These are phyloP conservation scores for Zelleria hepariella DNA, from an alignment of 2,888 invertebrate genomes.

Conservation along the genomic window DNA sequence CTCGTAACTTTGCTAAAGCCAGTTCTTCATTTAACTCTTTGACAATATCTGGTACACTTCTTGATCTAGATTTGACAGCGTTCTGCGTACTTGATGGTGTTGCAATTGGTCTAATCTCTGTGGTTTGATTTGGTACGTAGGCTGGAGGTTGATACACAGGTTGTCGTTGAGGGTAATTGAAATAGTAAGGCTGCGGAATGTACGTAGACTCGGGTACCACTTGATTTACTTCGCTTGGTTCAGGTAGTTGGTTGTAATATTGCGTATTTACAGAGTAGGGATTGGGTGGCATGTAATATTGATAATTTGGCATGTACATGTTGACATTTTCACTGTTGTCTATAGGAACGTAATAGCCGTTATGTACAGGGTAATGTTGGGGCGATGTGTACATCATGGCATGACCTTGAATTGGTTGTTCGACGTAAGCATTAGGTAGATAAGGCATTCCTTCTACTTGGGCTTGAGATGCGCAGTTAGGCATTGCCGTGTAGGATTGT, in stretches of 20 bases:
- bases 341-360: slow-evolving; percentile 48
- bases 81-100: slow-evolving; percentile 24
- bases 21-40: slow-evolving; percentile 81
- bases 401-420: slow-evolving; percentile 43
- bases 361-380: slow-evolving; percentile 41
- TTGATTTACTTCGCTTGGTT: slow-evolving; percentile 29
- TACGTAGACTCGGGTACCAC: slow-evolving; percentile 37
- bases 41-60: slow-evolving; percentile 82
- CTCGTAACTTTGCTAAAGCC: slow-evolving; percentile 53
- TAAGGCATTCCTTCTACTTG: slow-evolving; percentile 48
- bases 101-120: slow-evolving; percentile 18
- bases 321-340: slow-evolving; percentile 39
- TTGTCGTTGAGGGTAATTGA: slow-evolving; percentile 41
- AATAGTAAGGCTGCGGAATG: slow-evolving; percentile 55
- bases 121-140: slow-evolving; percentile 12
- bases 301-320: slow-evolving; percentile 53
- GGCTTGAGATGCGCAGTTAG: slow-evolving; percentile 48
- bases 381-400: slow-evolving; percentile 48
- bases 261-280: slow-evolving; percentile 33
- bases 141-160: slow-evolving; percentile 28
- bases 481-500: slow-evolving; percentile 31
- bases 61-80: slow-evolving; percentile 59
- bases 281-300: slow-evolving; percentile 48
- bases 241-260: slow-evolving; percentile 37
- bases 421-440: slow-evolving; percentile 50